These are phyloP conservation scores for Tuta absoluta DNA, from an alignment of 2,888 invertebrate species.

Conservation along the genomic window DNA sequence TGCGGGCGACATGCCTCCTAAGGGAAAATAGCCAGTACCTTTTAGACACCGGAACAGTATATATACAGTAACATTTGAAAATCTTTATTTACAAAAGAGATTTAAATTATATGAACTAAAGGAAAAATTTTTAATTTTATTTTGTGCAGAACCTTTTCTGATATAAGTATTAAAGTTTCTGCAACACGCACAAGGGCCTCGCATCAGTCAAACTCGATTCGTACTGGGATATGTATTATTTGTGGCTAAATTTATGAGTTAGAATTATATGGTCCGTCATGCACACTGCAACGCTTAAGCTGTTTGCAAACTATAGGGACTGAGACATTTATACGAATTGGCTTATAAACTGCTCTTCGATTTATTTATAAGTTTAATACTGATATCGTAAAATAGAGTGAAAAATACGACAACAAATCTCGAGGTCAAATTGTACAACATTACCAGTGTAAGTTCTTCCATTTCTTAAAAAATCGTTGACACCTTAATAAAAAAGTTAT, in stretches of 20 bases:
- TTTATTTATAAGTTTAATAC: background rate
- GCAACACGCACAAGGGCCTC: constrained; percentile 37
- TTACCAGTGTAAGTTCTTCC: background rate
- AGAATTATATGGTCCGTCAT: constrained; percentile 54
- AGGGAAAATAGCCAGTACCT: too few relatives aligned
- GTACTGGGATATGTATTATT: constrained; percentile 58
- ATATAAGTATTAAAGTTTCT: background rate
- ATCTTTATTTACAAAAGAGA: background rate
- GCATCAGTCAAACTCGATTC: constrained; percentile 55
- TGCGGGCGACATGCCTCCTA: too few relatives aligned
- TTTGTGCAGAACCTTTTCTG: background rate
- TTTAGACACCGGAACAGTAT: too few relatives aligned
- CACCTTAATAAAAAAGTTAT: constrained; percentile 26
- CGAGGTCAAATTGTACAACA: background rate
- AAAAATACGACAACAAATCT: background rate
- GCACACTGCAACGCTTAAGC: constrained; percentile 39
- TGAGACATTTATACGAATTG: constrained; percentile 14
- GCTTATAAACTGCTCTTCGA: constrained; percentile 3
- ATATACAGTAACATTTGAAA: too few relatives aligned
- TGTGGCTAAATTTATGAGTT: constrained; percentile 61
- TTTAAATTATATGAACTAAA: background rate
- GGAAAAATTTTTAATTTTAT: background rate
- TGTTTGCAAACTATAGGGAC: constrained; percentile 13
- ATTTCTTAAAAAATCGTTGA: background rate
- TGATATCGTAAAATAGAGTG: too few relatives aligned